Conservation (phyloP, 2,888 invertebrate genomes). For the Lepidochrysops patricia region DNA sequence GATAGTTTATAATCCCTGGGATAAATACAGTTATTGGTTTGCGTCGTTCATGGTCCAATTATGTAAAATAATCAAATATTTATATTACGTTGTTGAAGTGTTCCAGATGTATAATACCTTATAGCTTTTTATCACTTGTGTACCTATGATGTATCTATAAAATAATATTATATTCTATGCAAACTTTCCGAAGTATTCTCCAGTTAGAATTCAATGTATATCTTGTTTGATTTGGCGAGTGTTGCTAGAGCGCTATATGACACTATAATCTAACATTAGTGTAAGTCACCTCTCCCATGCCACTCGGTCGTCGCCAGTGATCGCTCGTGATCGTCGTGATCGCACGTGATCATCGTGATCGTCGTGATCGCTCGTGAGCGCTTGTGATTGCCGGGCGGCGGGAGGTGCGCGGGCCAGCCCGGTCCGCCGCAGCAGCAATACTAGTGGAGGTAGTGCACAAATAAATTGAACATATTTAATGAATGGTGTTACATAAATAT, state of each 20-base stretch:
- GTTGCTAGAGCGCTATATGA: not conserved
- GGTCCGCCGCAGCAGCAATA: not conserved
- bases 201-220: not conserved
- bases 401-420: not conserved
- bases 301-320: not conserved
- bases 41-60: constrained; percentile 7
- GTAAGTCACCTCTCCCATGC: not conserved
- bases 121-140: not conserved
- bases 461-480: constrained; percentile 1
- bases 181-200: not conserved
- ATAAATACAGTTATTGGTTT: not conserved
- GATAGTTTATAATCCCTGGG: not conserved
- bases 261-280: not conserved
- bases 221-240: not conserved
- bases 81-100: constrained; percentile 4
- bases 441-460: constrained; percentile 8
- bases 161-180: not conserved
- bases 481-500: constrained; percentile 4
- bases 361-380: not conserved
- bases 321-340: not conserved
- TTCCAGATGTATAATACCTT: constrained; percentile 8
- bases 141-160: too few species aligned
- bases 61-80: constrained; percentile 11
- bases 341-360: not conserved
- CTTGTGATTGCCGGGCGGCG: not conserved